These are phyloP conservation scores for Gymnocypris eckloni DNA, from an alignment of 2,797 vertebrate species.

Conservation along the genomic window DNA sequence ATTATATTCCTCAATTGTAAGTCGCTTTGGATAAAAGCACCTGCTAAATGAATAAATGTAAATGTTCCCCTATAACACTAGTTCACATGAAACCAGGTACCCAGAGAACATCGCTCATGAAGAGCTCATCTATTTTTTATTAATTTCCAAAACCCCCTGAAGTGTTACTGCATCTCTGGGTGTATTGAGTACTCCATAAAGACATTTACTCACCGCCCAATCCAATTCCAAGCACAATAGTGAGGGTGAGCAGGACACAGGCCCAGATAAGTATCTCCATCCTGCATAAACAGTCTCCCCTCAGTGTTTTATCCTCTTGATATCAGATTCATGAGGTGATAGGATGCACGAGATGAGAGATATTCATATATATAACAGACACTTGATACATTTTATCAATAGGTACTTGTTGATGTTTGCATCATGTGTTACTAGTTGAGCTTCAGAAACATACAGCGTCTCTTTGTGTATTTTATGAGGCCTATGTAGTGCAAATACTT, in stretches of 20 bases:
- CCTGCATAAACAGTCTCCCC: slow-evolving; percentile 63
- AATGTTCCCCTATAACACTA: neutral
- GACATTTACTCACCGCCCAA: slow-evolving; percentile 74
- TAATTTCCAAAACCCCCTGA: neutral
- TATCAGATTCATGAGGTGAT: neutral
- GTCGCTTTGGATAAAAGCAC: too few species aligned
- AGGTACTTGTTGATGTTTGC: neutral
- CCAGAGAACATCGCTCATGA: neutral
- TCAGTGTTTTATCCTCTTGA: slow-evolving; percentile 68
- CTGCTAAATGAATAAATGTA: too few species aligned
- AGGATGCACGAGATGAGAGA: neutral
- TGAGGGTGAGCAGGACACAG: slow-evolving; percentile 57
- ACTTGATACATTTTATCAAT: neutral
- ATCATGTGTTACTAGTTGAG: neutral
- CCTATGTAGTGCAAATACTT: neutral
- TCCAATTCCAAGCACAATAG: slow-evolving; percentile 71
- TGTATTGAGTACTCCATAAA: neutral
- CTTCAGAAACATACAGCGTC: neutral
- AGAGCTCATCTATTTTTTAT: neutral
- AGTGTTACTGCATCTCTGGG: neutral
- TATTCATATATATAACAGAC: neutral
- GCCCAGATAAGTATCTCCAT: slow-evolving; percentile 68
- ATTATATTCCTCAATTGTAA: too few species aligned
- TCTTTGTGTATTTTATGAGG: neutral
- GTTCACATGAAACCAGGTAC: neutral